Evolutionary conservation across 2,797 vertebrate species (phyloP).

Genomic region (Fringilla coelebs): DNA sequence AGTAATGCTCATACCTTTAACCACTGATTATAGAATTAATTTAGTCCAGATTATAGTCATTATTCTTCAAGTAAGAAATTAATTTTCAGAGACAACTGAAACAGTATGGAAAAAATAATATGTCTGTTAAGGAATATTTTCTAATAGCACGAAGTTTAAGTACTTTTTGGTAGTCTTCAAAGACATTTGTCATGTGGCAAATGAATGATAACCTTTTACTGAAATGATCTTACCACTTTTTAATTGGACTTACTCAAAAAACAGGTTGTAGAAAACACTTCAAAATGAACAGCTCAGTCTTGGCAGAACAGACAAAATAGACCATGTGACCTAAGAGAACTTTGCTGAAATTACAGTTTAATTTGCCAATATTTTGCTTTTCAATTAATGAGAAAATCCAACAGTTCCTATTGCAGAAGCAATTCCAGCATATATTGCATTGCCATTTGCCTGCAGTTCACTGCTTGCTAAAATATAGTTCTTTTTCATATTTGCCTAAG

Average conservation of each 20-base stretch:
- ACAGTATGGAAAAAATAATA: background rate
- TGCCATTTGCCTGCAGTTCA: background rate
- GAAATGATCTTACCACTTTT: background rate
- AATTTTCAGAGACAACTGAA: background rate
- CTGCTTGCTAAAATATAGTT: background rate
- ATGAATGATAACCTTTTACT: background rate
- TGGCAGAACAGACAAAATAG: background rate
- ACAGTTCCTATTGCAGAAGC: background rate
- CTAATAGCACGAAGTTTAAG: background rate
- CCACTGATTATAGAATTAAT: background rate
- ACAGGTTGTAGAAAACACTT: background rate
- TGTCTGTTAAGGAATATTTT: background rate
- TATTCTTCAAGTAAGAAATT: background rate
- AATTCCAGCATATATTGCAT: background rate
- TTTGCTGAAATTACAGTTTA: constrained; percentile 5
- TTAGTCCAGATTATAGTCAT: background rate
- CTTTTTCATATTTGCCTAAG: background rate
- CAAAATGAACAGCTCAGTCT: background rate
- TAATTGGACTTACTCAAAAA: constrained; percentile 11
- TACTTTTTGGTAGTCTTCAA: background rate
- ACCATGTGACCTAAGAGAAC: background rate
- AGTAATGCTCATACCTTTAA: background rate
- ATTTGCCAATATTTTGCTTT: constrained; percentile 28
- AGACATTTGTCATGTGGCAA: background rate
- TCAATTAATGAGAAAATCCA: constrained; percentile 22